Conservation (phyloP, 2,888 invertebrate genomes). For the Tenodera sinensis region DNA sequence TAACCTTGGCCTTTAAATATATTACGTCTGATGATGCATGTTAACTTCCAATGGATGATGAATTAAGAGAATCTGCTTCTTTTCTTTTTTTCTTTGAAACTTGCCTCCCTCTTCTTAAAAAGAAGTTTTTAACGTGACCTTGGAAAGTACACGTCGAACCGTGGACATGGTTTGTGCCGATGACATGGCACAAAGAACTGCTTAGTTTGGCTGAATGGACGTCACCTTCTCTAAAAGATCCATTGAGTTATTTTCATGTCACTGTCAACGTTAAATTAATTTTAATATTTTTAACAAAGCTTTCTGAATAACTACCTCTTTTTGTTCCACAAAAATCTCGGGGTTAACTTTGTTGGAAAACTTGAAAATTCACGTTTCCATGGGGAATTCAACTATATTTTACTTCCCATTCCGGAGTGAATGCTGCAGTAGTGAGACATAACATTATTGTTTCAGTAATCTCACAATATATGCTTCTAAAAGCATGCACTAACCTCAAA, state of each 20-base stretch:
- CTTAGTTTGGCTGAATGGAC: background rate
- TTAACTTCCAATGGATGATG: background rate
- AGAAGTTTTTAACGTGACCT: background rate
- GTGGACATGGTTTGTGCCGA: background rate
- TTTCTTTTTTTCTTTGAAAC: background rate
- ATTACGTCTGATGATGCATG: background rate
- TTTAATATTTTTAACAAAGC: no score
- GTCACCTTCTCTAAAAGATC: background rate
- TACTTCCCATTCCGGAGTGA: no score
- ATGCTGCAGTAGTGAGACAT: no score
- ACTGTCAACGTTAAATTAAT: background rate
- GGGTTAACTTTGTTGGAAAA: no score
- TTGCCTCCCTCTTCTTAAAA: background rate
- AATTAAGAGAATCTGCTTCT: background rate
- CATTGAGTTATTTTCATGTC: background rate
- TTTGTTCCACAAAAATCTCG: no score
- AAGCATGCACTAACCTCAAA: no score
- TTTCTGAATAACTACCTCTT: no score
- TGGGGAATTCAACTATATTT: no score
- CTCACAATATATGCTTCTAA: no score
- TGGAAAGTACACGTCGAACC: background rate
- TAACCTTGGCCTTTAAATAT: conserved; percentile 6
- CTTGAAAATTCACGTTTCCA: no score
- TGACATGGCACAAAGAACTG: background rate
- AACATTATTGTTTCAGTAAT: no score